A percentile compares a stretch with the other conserved stretches of the same genome.
phyloP scores from a whole-genome alignment of 2,888 invertebrate genomes.

The Acholoe squamosa region DNA sequence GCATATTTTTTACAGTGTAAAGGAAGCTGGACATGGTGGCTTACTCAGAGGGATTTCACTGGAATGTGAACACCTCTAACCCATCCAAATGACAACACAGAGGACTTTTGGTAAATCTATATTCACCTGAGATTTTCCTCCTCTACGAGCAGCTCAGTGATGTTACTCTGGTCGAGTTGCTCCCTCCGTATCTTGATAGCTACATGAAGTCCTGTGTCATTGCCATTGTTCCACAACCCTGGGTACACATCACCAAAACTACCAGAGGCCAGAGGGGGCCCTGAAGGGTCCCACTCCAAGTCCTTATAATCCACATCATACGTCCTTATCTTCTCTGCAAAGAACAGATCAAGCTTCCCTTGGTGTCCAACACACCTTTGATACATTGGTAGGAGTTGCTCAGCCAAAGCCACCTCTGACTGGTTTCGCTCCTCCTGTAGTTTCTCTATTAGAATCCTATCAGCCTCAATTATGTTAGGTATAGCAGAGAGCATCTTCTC shows the following conservation, averaged over 20 bases:
- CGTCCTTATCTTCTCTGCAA: conserved; percentile 74
- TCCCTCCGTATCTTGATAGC: conserved; percentile 65
- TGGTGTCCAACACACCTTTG: conserved; percentile 62
- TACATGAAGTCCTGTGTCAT: conserved; percentile 6
- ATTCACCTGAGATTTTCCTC: conserved; percentile 76
- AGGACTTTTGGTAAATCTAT: too few relatives aligned
- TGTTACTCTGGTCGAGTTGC: conserved; percentile 60
- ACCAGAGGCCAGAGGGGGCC: conserved; percentile 74
- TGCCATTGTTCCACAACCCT: conserved; percentile 63
- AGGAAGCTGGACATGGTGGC: too few relatives aligned
- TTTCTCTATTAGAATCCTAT: conserved; percentile 63
- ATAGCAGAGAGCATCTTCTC: conserved; percentile 63
- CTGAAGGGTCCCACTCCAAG: conserved; percentile 71
- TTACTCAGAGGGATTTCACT: too few relatives aligned
- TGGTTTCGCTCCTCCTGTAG: conserved; percentile 65
- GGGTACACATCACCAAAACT: conserved; percentile 77
- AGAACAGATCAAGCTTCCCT: conserved; percentile 74
- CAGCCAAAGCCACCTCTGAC: conserved; percentile 63
- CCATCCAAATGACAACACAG: too few relatives aligned
- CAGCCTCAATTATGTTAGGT: conserved; percentile 65
- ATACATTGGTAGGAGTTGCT: conserved; percentile 64
- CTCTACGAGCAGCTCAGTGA: conserved; percentile 72
- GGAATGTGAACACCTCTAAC: too few relatives aligned
- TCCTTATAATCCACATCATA: conserved; percentile 75
- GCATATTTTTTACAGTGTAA: too few relatives aligned